Base-by-base conservation (phyloP, 2,113 vertebrate species). In the Aegithalos caudatus region DNA sequence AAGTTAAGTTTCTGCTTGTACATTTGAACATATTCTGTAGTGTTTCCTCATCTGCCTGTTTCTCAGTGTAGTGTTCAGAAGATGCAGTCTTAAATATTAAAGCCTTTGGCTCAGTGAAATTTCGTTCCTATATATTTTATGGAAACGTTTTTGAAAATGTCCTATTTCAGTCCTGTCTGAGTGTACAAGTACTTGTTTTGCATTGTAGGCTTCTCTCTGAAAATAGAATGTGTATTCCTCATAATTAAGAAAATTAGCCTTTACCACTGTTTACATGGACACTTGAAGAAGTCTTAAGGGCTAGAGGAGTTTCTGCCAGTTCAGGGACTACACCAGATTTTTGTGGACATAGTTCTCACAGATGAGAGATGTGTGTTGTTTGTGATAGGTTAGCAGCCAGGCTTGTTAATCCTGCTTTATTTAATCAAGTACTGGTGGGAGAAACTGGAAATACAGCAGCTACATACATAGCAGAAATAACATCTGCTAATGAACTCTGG, bases 1-100 rank as follows among this genome's bases (percentile, higher is more conserved):
- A 98, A 97, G 99, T 97, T 95, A 25, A 21, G 14, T 70, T 93
- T 87, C 73, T 89, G 1, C 92, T 48, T 90, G 17, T 94, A 54
- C 22, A 7, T 82, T 81, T 53, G n/a, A 60, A 12, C 29, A 7
- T n/a, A 3, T 82, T 60, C n/a, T 70, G 24, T 61, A 57, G 7
- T 53, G 22, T 53, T 74, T 81, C 13, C 23, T 74, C 12, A 3
- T 66, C 28, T 1, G 1, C 61, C 31, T 72, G 2, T 81, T 92
- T 76, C 66, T 72, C 47, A 71, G 29, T 48, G 27, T 12, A 16
- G 17, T 35, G 23, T 61, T 91, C 50, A 50, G 33, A 48, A 95
- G 42, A 29, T 58, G 24, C 19, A 38, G 9, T 53, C 6, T 33
- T 69, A 9, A n/a, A 44, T 62, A 40, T 23, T 57, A 48, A 44